Percentiles rank a stretch among this genome's conserved stretches.
Evolutionary conservation across 2,113 vertebrate genomes (phyloP).

Genomic region (Silurus meridionalis): DNA sequence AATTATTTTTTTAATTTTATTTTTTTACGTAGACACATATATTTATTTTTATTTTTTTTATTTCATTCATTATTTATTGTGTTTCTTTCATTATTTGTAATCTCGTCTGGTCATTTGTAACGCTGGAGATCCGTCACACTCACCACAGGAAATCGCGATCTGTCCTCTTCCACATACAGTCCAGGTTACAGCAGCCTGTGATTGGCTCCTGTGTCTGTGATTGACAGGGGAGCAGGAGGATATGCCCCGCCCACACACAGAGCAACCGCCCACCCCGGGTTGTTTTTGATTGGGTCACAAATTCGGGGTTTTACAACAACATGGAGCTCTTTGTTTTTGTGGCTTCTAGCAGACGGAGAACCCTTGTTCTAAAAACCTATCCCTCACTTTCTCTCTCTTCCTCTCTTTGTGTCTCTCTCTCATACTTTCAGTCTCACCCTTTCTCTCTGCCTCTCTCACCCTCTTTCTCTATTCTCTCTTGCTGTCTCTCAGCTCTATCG

Average conservation of each 20-base stretch:
- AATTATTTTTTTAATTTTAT: too few species aligned
- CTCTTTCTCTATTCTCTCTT: too few species aligned
- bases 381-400: background rate
- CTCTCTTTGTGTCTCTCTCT: conserved; percentile 17
- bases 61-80: too few species aligned
- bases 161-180: background rate
- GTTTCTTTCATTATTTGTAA: too few species aligned
- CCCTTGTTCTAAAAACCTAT: too few species aligned
- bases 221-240: background rate
- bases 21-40: too few species aligned
- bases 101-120: too few species aligned
- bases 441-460: background rate
- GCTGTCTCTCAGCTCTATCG: background rate
- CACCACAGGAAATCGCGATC: background rate
- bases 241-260: background rate
- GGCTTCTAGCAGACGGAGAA: too few species aligned
- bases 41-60: too few species aligned
- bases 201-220: background rate
- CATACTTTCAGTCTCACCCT: background rate
- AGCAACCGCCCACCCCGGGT: background rate
- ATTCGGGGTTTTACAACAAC: too few species aligned
- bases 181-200: background rate
- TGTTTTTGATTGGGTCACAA: too few species aligned
- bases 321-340: too few species aligned
- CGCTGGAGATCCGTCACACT: background rate